These are phyloP conservation scores for Euborellia annulipes DNA, from an alignment of 1,140 invertebrate species.

Conservation along the genomic window DNA sequence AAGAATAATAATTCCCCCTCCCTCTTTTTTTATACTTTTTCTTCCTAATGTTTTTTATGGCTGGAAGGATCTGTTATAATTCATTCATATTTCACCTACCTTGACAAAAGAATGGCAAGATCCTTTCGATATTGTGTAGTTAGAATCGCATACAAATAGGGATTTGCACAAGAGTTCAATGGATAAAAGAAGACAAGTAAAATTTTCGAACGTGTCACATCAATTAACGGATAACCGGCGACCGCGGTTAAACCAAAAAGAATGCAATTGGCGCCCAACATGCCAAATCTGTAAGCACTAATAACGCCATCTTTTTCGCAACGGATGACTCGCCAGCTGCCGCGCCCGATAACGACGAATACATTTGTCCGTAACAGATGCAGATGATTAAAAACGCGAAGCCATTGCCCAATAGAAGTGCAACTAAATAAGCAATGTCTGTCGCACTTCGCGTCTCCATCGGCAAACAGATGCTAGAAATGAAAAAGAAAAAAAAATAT, in stretches of 20 bases:
- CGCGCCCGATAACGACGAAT: slow-evolving; percentile 42
- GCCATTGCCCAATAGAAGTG: slow-evolving; percentile 52
- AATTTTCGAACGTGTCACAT: slow-evolving; percentile 74
- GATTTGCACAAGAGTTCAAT: slow-evolving; percentile 79
- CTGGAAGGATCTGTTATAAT: no score
- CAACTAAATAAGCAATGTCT: slow-evolving; percentile 44
- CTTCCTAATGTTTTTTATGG: no score
- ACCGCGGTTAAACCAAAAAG: slow-evolving; percentile 67
- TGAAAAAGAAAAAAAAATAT: neutral
- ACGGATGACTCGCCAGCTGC: slow-evolving; percentile 48
- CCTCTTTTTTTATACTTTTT: no score
- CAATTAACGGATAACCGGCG: slow-evolving; percentile 61
- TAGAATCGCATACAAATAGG: slow-evolving; percentile 78
- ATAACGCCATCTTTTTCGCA: slow-evolving; percentile 73
- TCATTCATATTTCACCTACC: no score
- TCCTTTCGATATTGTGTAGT: slow-evolving; percentile 75
- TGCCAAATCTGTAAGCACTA: slow-evolving; percentile 72
- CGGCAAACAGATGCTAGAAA: slow-evolving; percentile 31
- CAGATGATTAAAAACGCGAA: slow-evolving; percentile 61
- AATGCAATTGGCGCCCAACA: slow-evolving; percentile 77
- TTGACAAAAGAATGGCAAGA: slow-evolving; percentile 47
- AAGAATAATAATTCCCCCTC: no score
- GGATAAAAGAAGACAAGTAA: slow-evolving; percentile 84
- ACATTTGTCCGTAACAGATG: slow-evolving; percentile 68
- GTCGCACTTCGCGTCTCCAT: slow-evolving; percentile 24